These are phyloP conservation scores for Drosophila seguyi DNA, from an alignment of 1,140 invertebrate genomes.

Conservation along the genomic window DNA sequence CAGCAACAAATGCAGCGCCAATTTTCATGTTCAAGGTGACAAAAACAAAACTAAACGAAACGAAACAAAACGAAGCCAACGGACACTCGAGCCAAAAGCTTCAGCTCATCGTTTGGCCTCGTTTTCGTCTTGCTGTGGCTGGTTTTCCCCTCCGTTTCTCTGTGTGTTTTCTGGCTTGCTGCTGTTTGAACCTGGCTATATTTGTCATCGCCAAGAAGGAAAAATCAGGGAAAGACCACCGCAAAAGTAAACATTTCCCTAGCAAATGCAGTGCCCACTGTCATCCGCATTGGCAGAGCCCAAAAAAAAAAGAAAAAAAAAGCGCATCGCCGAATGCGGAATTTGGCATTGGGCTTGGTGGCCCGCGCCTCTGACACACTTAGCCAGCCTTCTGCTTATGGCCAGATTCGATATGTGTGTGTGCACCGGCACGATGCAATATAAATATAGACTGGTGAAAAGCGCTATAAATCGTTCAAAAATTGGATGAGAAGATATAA, in stretches of 20 bases:
- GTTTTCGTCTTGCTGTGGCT: slow-evolving; percentile 41
- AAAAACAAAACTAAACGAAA: slow-evolving; percentile 37
- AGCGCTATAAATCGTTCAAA: slow-evolving; percentile 6
- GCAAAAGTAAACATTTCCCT: slow-evolving; percentile 13
- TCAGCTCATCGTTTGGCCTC: slow-evolving; percentile 63
- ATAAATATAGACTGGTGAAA: slow-evolving; percentile 23
- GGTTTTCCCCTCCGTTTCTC: slow-evolving; percentile 2
- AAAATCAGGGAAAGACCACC: slow-evolving; percentile 20
- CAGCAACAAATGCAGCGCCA: slow-evolving; percentile 51
- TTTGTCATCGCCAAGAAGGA: slow-evolving; percentile 22
- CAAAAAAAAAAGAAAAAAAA: slow-evolving; percentile 36
- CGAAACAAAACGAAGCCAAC: slow-evolving; percentile 54
- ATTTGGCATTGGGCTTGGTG: slow-evolving; percentile 64
- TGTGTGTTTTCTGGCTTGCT: slow-evolving; percentile 37
- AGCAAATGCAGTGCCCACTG: slow-evolving; percentile 12
- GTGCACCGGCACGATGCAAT: slow-evolving; percentile 9
- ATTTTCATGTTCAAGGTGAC: slow-evolving; percentile 60
- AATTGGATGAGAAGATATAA: neutral
- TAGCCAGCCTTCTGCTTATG: slow-evolving; percentile 45
- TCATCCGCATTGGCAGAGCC: slow-evolving; percentile 43
- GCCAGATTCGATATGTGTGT: slow-evolving; percentile 42
- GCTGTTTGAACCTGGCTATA: slow-evolving; percentile 55
- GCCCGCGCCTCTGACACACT: slow-evolving; percentile 60
- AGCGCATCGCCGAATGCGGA: slow-evolving; percentile 59
- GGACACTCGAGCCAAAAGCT: slow-evolving; percentile 73